Evolutionary conservation across 2,113 vertebrate genomes (phyloP).

Genomic region (Callorhinus ursinus): DNA sequence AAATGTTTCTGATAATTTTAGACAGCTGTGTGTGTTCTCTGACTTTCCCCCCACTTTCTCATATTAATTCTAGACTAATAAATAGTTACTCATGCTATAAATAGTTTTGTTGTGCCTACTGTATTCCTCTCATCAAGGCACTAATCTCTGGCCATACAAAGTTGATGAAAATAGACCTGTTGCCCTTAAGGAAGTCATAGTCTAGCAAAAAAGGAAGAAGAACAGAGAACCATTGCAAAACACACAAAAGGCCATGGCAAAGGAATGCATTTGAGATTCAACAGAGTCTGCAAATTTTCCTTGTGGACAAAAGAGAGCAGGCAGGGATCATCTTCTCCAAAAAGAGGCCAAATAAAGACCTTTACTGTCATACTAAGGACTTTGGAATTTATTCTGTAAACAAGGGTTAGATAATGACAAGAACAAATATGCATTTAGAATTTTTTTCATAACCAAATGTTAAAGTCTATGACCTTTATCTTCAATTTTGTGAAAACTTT

Average conservation of each 20-base stretch:
- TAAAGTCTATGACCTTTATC: neutral
- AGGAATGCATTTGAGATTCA: neutral
- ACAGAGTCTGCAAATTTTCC: neutral
- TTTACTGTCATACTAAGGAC: neutral
- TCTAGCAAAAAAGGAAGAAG: neutral
- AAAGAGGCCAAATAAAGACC: neutral
- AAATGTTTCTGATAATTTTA: neutral
- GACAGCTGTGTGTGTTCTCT: neutral
- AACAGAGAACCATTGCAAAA: neutral
- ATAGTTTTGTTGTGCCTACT: neutral
- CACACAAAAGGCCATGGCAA: neutral
- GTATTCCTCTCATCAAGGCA: neutral
- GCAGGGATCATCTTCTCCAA: neutral
- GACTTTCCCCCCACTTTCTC: neutral
- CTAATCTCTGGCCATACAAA: neutral
- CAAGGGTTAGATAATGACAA: neutral
- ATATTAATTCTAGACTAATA: neutral
- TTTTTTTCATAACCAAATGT: slow-evolving; percentile 1
- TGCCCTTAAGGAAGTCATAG: neutral
- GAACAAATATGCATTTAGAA: neutral
- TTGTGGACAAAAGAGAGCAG: neutral
- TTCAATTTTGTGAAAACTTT: slow-evolving; percentile 11
- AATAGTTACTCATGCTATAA: neutral
- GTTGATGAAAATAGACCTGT: neutral
- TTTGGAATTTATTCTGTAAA: slow-evolving; percentile 42